Conservation (phyloP, 2,797 vertebrate genomes). For the Pipistrellus nathusii region DNA sequence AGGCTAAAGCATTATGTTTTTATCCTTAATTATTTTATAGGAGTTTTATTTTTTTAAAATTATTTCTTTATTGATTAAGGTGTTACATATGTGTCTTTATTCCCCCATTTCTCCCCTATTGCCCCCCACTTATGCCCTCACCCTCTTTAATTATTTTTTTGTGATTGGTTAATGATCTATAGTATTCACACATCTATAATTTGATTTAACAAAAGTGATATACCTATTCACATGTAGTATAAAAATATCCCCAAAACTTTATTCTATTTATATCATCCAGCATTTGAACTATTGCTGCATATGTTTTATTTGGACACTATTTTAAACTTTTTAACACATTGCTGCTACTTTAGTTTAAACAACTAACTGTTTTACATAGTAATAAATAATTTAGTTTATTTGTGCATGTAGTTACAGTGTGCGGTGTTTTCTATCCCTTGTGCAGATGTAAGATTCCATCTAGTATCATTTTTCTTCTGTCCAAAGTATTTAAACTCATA, state of each 20-base stretch:
- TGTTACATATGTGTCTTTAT: too few relatives aligned
- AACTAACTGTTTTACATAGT: not conserved
- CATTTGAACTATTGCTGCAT: not conserved
- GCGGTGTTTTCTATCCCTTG: not conserved
- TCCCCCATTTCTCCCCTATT: too few relatives aligned
- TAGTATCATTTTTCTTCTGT: not conserved
- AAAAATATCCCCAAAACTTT: not conserved
- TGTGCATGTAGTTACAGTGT: not conserved
- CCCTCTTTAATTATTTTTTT: not conserved
- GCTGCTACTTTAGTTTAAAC: not conserved
- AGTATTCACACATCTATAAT: not conserved
- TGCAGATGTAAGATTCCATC: not conserved
- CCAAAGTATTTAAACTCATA: not conserved
- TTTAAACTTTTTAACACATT: not conserved
- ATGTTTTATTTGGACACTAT: slow-evolving; percentile 21
- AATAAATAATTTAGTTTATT: not conserved
- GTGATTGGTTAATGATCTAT: not conserved
- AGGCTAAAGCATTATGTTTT: not conserved
- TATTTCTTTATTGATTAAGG: too few relatives aligned
- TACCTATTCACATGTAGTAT: not conserved
- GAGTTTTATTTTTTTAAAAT: too few relatives aligned
- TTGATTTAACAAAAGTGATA: not conserved
- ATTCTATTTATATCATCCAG: not conserved
- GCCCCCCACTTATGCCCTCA: too few relatives aligned
- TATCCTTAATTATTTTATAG: not conserved